A percentile compares a stretch with the other conserved stretches of the same genome.
These are phyloP conservation scores for Gymnodraco acuticeps DNA, from an alignment of 2,797 vertebrate genomes.

Conservation along the genomic window DNA sequence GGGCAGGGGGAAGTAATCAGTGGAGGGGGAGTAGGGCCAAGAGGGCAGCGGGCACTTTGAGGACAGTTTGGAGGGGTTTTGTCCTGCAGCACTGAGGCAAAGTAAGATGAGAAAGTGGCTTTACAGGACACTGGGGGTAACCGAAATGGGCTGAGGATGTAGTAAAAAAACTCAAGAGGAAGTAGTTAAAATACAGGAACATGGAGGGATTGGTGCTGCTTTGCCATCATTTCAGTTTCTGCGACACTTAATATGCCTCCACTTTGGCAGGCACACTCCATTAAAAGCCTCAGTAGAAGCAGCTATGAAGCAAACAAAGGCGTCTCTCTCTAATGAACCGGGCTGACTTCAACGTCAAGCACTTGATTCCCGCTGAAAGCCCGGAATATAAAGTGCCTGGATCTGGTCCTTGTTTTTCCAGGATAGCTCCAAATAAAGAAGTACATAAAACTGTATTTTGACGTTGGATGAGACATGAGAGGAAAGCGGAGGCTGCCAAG, in stretches of 20 bases:
- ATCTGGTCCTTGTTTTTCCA: conserved; percentile 66
- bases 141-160: conserved; percentile 15
- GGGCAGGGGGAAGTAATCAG: conserved; percentile 53
- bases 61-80: conserved; percentile 48
- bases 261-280: conserved; percentile 31
- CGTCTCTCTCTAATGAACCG: conserved; percentile 45
- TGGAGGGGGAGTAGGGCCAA: conserved; percentile 26
- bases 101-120: conserved; percentile 31
- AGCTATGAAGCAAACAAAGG: conserved; percentile 38
- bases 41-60: conserved; percentile 36
- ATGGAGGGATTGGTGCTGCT: not conserved
- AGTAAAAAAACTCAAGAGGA: conserved; percentile 48
- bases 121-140: conserved; percentile 27
- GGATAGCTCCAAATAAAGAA: conserved; percentile 66
- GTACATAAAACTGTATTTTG: conserved; percentile 70
- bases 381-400: conserved; percentile 62
- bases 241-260: conserved; percentile 22
- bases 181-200: conserved; percentile 49
- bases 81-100: conserved; percentile 35
- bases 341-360: conserved; percentile 31
- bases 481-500: conserved; percentile 69
- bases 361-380: conserved; percentile 38
- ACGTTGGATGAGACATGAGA: conserved; percentile 64
- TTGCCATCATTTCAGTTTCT: conserved; percentile 19
- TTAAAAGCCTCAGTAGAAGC: conserved; percentile 38